Evolutionary conservation across 1,140 invertebrate genomes (phyloP), one percentile per base, ranked within the genome.

Genomic region (Trachymyrmex septentrionalis): DNA sequence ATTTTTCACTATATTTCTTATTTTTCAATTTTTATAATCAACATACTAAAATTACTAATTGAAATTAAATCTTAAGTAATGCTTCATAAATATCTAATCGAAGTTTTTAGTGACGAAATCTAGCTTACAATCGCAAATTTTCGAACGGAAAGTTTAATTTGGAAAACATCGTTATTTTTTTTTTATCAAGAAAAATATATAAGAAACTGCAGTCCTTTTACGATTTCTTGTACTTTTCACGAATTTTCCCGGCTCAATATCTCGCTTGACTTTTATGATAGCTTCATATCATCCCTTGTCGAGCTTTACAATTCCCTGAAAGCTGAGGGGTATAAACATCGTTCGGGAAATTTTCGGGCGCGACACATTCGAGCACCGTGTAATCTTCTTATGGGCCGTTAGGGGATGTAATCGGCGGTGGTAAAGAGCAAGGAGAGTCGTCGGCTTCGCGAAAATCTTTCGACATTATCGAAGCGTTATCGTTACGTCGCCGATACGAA

Each of bases 361-460:
- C 55, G 80, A 75, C 80, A 53, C 72, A 63, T 75, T 84, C 80
- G 55, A 84, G 71, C 67, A 50, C n/a, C 24, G 19, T 4, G 67
- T 84, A 84, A 84, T 84, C 69, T 61, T 75, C 55, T 63, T 84
- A 84, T 7, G 55, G 38, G 34, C 19, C 69, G 55, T 84, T 73
- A 75, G 69, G 69, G 14, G 7, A 38, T 59, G 80, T 84, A 84
- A 84, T 61, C 80, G 80, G 30, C 38, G 14, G 5, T 10, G 44
- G 53, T 50, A 30, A 61, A 34, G 69, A 61, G 38, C 21, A 50
- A 30, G 10, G 19, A 73, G 55, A 73, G 55, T 61, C 55, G 21
- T 48, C 21, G 67, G 21, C 21, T 50, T 59, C 19, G 71, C 30
- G 55, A 84, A 50, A 73, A 84, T 75, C 80, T 73, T 48, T 63